These are phyloP conservation scores for Acronicta aceris DNA, from an alignment of 2,888 invertebrate genomes.

Conservation along the genomic window DNA sequence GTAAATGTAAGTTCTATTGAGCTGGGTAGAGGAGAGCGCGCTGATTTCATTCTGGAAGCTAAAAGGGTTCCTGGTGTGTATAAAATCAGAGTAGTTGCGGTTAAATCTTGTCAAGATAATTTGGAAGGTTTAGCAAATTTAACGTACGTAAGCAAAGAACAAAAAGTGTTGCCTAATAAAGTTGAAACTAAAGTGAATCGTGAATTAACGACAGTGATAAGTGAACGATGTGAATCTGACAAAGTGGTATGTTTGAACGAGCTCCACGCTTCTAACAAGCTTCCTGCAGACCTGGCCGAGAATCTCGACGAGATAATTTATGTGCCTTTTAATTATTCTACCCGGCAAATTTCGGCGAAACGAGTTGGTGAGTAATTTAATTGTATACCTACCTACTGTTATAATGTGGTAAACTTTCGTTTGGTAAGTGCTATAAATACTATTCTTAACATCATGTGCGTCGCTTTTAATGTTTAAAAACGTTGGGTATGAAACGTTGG, in stretches of 20 bases:
- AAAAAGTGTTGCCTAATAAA: constrained; percentile 76
- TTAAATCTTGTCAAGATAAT: constrained; percentile 83
- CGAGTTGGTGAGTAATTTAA: constrained; percentile 80
- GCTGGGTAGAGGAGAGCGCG: constrained; percentile 92
- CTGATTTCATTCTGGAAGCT: constrained; percentile 92
- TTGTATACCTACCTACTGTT: constrained; percentile 38
- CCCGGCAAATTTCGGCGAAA: constrained; percentile 80
- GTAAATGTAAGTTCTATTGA: constrained; percentile 88
- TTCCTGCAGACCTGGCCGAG: constrained; percentile 85
- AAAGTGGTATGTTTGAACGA: constrained; percentile 89
- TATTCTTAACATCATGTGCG: constrained; percentile 4
- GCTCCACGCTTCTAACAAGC: constrained; percentile 85
- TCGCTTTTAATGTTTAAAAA: neutral
- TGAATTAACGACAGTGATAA: constrained; percentile 80
- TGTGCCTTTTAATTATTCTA: constrained; percentile 91
- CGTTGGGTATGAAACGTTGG: too few species aligned
- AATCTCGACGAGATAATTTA: constrained; percentile 90
- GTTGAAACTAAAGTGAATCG: constrained; percentile 63
- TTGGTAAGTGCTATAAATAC: constrained; percentile 8
- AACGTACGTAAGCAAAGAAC: constrained; percentile 72
- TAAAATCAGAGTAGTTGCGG: constrained; percentile 89
- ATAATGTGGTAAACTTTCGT: constrained; percentile 43
- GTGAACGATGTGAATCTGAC: constrained; percentile 81
- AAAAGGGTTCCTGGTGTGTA: constrained; percentile 89
- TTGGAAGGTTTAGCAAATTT: constrained; percentile 88